phyloP scores from a whole-genome alignment of 30 jellyfish, hydroid and myxozoan species.

The Hydractinia symbiolongicarpus region DNA sequence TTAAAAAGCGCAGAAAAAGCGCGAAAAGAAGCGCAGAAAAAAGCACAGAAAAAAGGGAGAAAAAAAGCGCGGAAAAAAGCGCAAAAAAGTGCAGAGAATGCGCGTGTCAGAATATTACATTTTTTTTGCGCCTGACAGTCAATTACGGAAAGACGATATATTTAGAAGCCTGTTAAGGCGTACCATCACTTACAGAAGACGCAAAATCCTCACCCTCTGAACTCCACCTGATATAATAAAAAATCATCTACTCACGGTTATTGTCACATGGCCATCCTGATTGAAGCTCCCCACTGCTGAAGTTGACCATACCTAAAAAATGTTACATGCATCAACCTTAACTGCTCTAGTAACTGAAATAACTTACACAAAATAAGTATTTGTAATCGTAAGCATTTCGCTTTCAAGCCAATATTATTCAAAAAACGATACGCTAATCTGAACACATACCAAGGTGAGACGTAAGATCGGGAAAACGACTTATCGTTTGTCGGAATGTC shows the following conservation, averaged over 20 bases:
- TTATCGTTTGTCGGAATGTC: constrained; percentile 7
- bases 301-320: constrained; percentile 30
- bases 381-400: neutral
- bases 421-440: neutral
- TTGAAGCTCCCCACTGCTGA: constrained; percentile 6
- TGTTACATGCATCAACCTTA: neutral
- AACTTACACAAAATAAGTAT: neutral
- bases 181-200: too few species aligned
- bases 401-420: neutral
- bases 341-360: too few species aligned
- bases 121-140: too few species aligned
- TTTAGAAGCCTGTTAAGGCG: too few species aligned
- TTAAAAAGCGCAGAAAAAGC: too few species aligned
- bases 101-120: too few species aligned
- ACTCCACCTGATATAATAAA: neutral
- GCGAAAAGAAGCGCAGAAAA: too few species aligned
- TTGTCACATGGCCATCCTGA: constrained; percentile 17
- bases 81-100: too few species aligned
- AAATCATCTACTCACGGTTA: constrained; percentile 9
- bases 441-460: constrained; percentile 24
- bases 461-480: constrained; percentile 33
- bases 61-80: too few species aligned
- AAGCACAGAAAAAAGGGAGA: too few species aligned
- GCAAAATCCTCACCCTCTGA: too few species aligned
- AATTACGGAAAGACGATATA: too few species aligned